These are phyloP conservation scores for Crotalus helleri DNA, from an alignment of 2,113 vertebrate genomes.

Conservation along the genomic window DNA sequence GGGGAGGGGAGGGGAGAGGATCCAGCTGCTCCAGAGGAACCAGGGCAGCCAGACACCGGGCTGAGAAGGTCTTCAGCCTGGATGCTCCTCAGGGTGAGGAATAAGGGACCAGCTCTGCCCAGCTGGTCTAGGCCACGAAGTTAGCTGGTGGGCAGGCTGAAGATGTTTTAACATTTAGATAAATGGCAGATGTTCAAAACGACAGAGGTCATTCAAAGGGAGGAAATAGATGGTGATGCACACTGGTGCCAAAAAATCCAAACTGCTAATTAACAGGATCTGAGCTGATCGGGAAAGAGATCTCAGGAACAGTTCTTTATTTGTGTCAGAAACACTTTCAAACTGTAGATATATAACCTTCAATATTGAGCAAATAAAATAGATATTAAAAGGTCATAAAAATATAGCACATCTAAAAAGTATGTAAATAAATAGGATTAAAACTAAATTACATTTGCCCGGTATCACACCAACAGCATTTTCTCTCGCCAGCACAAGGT, in stretches of 20 bases:
- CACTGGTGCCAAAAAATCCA: not conserved
- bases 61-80: not conserved
- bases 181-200: not conserved
- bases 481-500: no score
- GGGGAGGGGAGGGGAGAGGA: not conserved
- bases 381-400: no score
- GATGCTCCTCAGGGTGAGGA: not conserved
- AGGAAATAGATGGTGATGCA: not conserved
- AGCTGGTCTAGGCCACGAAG: not conserved
- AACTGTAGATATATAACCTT: no score
- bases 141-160: not conserved
- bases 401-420: no score
- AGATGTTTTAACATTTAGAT: not conserved
- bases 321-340: no score
- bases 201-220: not conserved
- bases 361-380: no score
- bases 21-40: not conserved
- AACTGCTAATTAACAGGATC: not conserved
- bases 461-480: no score
- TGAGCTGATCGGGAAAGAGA: not conserved
- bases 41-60: not conserved
- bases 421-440: no score
- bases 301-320: not conserved
- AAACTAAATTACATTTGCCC: no score
- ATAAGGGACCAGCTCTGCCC: not conserved